These are phyloP conservation scores for western clawed frog (Xenopus tropicalis) DNA, from an alignment of 2,113 vertebrate species.

Conservation along the genomic window UCB_Xtro_10.0 CM004446.2:110341501-110342000, in stretches of 20 bases:
- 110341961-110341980: constrained; percentile 32
- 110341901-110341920: constrained; percentile 31
- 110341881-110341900: constrained; percentile 5
- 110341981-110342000: constrained; percentile 39
- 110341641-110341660: too few species aligned
- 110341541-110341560: too few species aligned
- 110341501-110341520: too few species aligned
- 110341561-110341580: too few species aligned
- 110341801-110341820: neutral
- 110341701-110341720: neutral
- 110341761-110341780: neutral
- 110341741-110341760: neutral
- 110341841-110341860: neutral
- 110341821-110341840: neutral
- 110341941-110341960: constrained; percentile 16
- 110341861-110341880: constrained; percentile 6
- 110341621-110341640: too few species aligned
- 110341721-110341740: neutral
- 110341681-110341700: too few species aligned
- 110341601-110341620: too few species aligned
- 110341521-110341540: too few species aligned
- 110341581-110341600: too few species aligned
- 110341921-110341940: neutral
- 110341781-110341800: neutral
- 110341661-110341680: too few species aligned